Base-by-base conservation (phyloP, 2,797 vertebrate species). In the Cephalopachus bancanus region DNA sequence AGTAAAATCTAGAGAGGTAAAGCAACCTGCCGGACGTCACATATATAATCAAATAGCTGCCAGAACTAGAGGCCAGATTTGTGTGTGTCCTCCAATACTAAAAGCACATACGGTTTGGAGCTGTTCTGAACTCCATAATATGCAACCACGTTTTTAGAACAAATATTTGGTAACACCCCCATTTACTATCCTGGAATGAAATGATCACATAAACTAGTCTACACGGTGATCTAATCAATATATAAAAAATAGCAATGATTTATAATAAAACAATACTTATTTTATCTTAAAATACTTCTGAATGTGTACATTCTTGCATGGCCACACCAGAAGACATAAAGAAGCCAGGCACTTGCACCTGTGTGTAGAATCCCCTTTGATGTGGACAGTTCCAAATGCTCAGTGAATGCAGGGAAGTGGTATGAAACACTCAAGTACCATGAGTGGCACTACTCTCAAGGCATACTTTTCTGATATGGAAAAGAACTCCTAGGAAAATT, bases 211-310 rank as follows among this genome's bases (percentile, higher is more conserved):
- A 71, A 60, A n/a, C 49, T 64, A 64, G 22, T 44, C 33, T 84
- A 5, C 10, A 51, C 30, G 67, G 9, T 65, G 6, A 5, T 93
- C 9, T 92, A 57, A 49, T 12, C 26, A 91, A 89, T 37, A 75
- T 5, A 60, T 51, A 84, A 62, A 85, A 55, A 84, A 65, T 79
- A 17, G 71, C 5, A 91, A 74, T 83, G 49, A 79, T 85, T 59
- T n/a, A 65, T 28, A 84, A 59, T 14, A 33, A 11, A 33, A 30
- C 1, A 85, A 19, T 30, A 37, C 79, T 69, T 59, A 51, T 49
- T 84, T 53, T 62, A 71, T 69, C 59, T 89, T 59, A 74, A 81
- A 95, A 74, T 83, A 59, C 3, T 86, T 94, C 83, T 51, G 17
- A 86, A 69, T 33, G 3, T 53, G 51, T 71, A 71, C 79, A 67